Base-by-base conservation (phyloP, 2,797 vertebrate genomes). In the Sebastes diaconus region DNA sequence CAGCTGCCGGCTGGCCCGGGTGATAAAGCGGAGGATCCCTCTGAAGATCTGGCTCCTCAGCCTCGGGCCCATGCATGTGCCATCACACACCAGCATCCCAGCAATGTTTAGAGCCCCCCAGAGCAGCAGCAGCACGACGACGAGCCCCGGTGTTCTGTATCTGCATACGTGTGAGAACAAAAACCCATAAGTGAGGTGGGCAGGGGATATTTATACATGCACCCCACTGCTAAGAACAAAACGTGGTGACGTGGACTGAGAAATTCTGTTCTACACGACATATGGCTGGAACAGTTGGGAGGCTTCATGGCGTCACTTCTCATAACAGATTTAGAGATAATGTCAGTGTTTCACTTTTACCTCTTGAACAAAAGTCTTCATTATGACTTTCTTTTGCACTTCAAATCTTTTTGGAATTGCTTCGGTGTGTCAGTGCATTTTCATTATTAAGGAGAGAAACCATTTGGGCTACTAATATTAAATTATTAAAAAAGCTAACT, bases 161-260 rank as follows among this genome's bases (percentile, higher is more conserved):
- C 55, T 72, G 29, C 29, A 24, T 70, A 27, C 30, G 73, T 67
- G 70, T 64, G 71, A 67, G 65, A 80, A 80, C 50, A 71, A 65
- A 87, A 61, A 68, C 63, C 73, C 83, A 85, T 80, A 84, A 65
- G 84, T 79, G 18, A 85, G 76, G 90, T 88, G 88, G 86, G 85
- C 80, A 73, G 87, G 52, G 67, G 84, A 73, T 92, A 92, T 92
- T 90, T 82, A 90, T 92, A 87, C 61, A 65, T 16, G 73, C 73
- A 3, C 82, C 89, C 88, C 68, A 68, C 89, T 77, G 86, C 16
- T 80, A 14, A 54, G 73, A 89, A 85, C 79, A 84, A 84, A 86
- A 81, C 42, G 32, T 10, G 36, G 55, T 54, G 11, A 42, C 13
- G 32, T 58, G 64, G 57, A 75, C 24, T 14, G 86, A 77, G 81